Evolutionary conservation across 2,888 invertebrate genomes (phyloP), one percentile per base, ranked within the genome.

Genomic region (Hyposoter dolosus): DNA sequence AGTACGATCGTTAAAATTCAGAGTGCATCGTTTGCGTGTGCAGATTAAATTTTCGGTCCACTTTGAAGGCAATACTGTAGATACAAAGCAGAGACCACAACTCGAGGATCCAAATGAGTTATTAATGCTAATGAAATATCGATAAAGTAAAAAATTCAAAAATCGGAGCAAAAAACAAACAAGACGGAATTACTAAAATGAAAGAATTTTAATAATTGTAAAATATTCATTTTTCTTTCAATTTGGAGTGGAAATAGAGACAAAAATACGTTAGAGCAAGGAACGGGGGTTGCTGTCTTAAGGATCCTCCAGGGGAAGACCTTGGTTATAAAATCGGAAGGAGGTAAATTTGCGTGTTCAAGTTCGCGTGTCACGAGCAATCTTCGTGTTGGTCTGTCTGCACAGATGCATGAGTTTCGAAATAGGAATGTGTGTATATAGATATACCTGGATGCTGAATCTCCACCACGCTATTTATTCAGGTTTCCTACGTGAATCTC

Each of bases 281-380:
- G 23, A 19, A 50, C 10, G 40, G 35, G 53, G 69, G 50, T 32
- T 63, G 56, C 50, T 47, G 65, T 45, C 63, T n/a, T 65, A 40
- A 40, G 43, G 68, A 68, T 50, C 79, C 47, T 32, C 53, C 32
- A 53, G 65, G 65, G 50, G 28, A 35, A 79, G 56, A 66, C 80
- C 75, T 76, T 66, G 40, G 66, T 53, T 65, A 85, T 83, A 77
- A 69, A 81, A 69, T 45, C 40, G 50, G 40, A 60, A 72, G 71
- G 35, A 86, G 83, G 76, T 77, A 76, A 86, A 83, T 86, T 86
- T 83, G 83, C 83, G 83, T 86, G 83, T 86, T 83, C 72, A 82
- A 72, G 82, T 72, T 85, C 78, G 83, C 85, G 85, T 86, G 83
- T 86, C 78, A 83, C 83, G 76, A 86, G 80, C 83, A 80, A 86